Base-by-base conservation (phyloP, 1,140 invertebrate species). In the Drosophila fuyamai region DNA sequence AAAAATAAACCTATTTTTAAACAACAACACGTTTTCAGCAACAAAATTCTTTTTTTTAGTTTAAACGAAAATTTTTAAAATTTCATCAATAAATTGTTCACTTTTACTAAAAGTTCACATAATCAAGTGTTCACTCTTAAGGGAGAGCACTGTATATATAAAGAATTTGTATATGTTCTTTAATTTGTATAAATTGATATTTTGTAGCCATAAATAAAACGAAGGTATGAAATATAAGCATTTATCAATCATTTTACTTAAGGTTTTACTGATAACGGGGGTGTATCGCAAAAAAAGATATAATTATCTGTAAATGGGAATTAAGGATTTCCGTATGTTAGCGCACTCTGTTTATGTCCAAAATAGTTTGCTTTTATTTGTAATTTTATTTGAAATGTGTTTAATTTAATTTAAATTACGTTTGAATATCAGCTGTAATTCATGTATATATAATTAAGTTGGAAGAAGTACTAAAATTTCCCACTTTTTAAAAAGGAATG, bases 141-240 rank as follows among this genome's bases (percentile, higher is more conserved):
- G 48, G n/a, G 48, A 51, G 29, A n/a, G 48, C 48, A 51, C 48
- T 51, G 48, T 51, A 51, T 35, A 82, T 79, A 80, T 79, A 73
- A 88, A 71, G 61, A 88, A 88, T 83, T 88, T 86, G 71, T 86
- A 82, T 82, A 88, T 86, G 79, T 88, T 79, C 79, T 88, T 79
- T 83, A 83, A 88, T 86, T 88, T 86, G 79, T 86, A 51, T 51
- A 88, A 77, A 86, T 86, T 83, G 76, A 79, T 88, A 79, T 86
- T 86, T 88, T 67, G 79, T 83, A 88, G 75, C 79, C 83, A 82
- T 88, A 79, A 86, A 88, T 86, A 86, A 86, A 88, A 55, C 50
- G 53, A 65, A 62, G 53, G 58, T 77, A 76, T 76, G 54, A 82
- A 82, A 67, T 48, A 79, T 83, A 70, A 73, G 66, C 62, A 65